Percentiles rank a stretch among this genome's conserved stretches.
Evolutionary conservation across 2,797 vertebrate species (phyloP).

Genomic region (Orientallactaga sibirica): DNA sequence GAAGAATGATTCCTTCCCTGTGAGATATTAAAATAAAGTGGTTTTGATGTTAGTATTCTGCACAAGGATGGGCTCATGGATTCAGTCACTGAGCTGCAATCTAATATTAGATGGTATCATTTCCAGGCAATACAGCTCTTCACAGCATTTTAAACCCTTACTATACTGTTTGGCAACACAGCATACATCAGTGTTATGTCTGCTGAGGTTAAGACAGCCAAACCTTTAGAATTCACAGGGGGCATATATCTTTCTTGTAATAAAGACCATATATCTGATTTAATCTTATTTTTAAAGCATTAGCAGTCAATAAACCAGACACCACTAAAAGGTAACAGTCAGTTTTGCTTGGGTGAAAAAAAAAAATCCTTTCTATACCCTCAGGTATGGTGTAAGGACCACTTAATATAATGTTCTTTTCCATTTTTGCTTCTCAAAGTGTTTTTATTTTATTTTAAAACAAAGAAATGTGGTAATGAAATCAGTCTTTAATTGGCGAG

Average conservation of each 20-base stretch:
- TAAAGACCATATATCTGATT: conserved; percentile 75
- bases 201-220: conserved; percentile 79
- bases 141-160: conserved; percentile 80
- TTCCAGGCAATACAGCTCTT: conserved; percentile 77
- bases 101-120: conserved; percentile 82
- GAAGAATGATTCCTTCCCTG: conserved; percentile 63
- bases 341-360: conserved; percentile 15
- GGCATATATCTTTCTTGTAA: conserved; percentile 68
- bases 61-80: conserved; percentile 49
- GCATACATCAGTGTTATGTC: conserved; percentile 79
- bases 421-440: conserved; percentile 47
- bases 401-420: conserved; percentile 40
- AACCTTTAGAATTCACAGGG: conserved; percentile 69
- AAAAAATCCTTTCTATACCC: neutral
- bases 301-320: conserved; percentile 82
- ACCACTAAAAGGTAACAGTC: conserved; percentile 65
- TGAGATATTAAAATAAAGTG: conserved; percentile 75
- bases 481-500: conserved; percentile 52
- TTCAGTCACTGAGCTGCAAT: conserved; percentile 81
- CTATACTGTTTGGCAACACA: conserved; percentile 72
- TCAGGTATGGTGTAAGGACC: neutral
- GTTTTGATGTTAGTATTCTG: conserved; percentile 74
- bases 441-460: conserved; percentile 31
- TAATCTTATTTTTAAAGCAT: conserved; percentile 81
- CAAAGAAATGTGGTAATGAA: conserved; percentile 57